phyloP scores from a whole-genome alignment of 2,888 invertebrate species.

The Holacanthella duospinosa region DNA sequence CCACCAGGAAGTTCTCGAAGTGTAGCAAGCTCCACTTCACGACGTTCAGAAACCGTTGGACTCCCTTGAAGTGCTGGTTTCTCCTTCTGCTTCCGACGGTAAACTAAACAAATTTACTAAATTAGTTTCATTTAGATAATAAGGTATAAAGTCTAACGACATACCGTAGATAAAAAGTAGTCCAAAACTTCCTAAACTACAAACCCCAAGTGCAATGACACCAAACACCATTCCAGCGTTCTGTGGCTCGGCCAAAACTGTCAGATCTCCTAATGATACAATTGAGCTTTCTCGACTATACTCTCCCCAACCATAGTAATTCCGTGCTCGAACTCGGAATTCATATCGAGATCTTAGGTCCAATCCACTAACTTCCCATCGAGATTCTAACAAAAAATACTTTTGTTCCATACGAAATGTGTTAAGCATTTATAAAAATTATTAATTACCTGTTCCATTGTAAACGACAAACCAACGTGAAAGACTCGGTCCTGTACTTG shows the following conservation, averaged over 20 bases:
- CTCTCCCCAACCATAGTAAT: constrained; percentile 70
- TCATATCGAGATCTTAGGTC: constrained; percentile 53
- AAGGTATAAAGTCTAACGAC: constrained; percentile 29
- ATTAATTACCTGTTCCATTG: constrained; percentile 58
- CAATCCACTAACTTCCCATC: constrained; percentile 65
- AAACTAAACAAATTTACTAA: too few relatives aligned
- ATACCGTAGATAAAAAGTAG: constrained; percentile 49
- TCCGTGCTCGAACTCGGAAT: constrained; percentile 67
- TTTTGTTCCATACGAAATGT: background rate
- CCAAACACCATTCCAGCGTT: constrained; percentile 53
- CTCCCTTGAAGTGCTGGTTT: constrained; percentile 55
- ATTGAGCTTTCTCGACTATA: constrained; percentile 57
- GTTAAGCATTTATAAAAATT: background rate
- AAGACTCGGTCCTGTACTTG: too few relatives aligned
- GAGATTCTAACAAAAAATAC: constrained; percentile 49
- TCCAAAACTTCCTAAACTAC: constrained; percentile 43
- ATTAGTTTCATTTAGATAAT: constrained; percentile 14
- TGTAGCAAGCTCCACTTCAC: constrained; percentile 60
- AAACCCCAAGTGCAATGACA: constrained; percentile 46
- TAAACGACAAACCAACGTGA: constrained; percentile 53
- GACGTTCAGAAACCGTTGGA: constrained; percentile 36
- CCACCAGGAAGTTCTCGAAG: constrained; percentile 72
- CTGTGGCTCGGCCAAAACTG: constrained; percentile 47
- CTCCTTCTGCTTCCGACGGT: constrained; percentile 54
- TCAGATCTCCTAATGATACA: constrained; percentile 48